Base-by-base conservation (phyloP, 2,113 vertebrate species). In the Dicaeum eximium region DNA sequence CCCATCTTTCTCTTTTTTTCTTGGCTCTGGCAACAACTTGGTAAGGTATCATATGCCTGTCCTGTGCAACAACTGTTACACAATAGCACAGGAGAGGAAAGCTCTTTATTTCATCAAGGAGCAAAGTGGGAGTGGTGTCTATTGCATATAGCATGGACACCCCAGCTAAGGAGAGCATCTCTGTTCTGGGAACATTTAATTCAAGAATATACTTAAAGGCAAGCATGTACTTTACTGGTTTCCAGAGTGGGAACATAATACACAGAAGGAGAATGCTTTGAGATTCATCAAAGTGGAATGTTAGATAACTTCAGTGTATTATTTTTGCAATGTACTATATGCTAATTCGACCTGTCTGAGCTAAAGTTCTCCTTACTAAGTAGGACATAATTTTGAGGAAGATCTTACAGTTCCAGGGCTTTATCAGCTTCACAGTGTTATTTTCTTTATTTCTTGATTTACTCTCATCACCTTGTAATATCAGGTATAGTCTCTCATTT, bases 361-460 rank as follows among this genome's bases (percentile, higher is more conserved):
- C 56, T 79, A 33, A 91, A 80, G 30, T 42, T 73, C 45, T 86
- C 28, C 42, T 85, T 71, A 40, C 72, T 69, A 66, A 60, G 71
- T 50, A 80, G 85, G 69, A 50, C 53, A 79, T 81, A 21, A 74
- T 71, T 45, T 24, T 84, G 80, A 79, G 53, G 31, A 90, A 94
- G 19, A 33, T 60, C 28, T 73, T 73, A 25, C 10, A 24, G 37
- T 88, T 77, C 12, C 28, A 83, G 38, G 15, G 20, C 56, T 94
- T 92, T 92, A 66, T 83, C 31, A 83, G 14, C 40, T 86, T 44
- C 47, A 58, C 16, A 15, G 11, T 27, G 18, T 79, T 80, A 38
- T 71, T 94, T 93, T 86, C 60, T 88, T 69, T 67, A 42, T 88
- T 92, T 95, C 64, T 90, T 74, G 13, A 53, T 90, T 83, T 88